Conservation (phyloP, 2,113 vertebrate species). For the Silurus glanis region DNA sequence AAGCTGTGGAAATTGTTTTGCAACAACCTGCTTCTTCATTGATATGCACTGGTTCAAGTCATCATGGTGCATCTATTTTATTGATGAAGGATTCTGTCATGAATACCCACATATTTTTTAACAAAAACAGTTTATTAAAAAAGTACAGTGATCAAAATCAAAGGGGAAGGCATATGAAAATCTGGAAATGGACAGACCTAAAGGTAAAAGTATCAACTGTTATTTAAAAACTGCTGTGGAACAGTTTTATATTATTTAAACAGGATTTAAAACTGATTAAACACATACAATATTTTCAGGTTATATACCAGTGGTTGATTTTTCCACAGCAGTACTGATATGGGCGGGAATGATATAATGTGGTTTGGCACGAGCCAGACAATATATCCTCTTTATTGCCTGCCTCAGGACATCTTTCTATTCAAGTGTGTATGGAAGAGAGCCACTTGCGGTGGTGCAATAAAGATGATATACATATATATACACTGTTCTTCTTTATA, state of each 20-base stretch:
- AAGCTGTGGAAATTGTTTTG: not conserved
- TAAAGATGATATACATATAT: slow-evolving; percentile 21
- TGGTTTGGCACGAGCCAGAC: slow-evolving; percentile 31
- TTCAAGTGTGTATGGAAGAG: slow-evolving; percentile 15
- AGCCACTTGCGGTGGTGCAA: not conserved
- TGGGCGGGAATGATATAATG: slow-evolving; percentile 19
- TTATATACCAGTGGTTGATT: not conserved
- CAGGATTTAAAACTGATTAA: not conserved
- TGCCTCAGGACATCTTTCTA: slow-evolving; percentile 8
- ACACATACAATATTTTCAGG: not conserved
- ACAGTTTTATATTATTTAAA: not conserved
- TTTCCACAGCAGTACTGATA: slow-evolving; percentile 43
- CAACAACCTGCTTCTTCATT: not conserved
- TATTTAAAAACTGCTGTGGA: not conserved
- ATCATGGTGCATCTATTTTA: not conserved
- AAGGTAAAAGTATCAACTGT: not conserved
- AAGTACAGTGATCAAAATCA: not conserved
- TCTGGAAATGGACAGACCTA: not conserved
- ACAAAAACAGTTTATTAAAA: not conserved
- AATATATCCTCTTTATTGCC: slow-evolving; percentile 15
- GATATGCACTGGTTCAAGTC: not conserved
- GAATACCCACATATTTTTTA: not conserved
- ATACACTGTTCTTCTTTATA: not conserved
- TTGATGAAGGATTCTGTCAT: not conserved
- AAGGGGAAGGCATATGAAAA: not conserved